Evolutionary conservation across 2,113 vertebrate species (phyloP).

Genomic region (Polypterus bichir): DNA sequence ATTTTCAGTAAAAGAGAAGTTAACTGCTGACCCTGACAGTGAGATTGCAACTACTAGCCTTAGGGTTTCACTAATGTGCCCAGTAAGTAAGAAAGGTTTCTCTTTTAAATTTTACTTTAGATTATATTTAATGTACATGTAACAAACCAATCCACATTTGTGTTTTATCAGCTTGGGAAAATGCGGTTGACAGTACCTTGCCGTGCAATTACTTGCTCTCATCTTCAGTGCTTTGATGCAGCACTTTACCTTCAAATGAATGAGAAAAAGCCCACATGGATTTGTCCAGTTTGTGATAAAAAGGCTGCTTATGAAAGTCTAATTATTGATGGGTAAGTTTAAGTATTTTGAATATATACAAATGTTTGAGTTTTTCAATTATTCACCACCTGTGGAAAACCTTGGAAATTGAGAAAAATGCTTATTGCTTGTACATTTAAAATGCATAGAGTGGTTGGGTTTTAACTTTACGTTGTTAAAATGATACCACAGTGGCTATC

Average conservation of each 20-base stretch:
- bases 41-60: constrained; percentile 88
- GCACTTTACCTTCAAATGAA: constrained; percentile 98
- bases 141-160: neutral
- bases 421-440: too few species aligned
- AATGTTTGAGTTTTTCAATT: too few species aligned
- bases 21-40: constrained; percentile 87
- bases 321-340: constrained; percentile 80
- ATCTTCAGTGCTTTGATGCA: constrained; percentile 94
- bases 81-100: constrained; percentile 46
- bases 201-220: constrained; percentile 86
- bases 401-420: too few species aligned
- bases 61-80: constrained; percentile 85
- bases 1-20: constrained; percentile 80
- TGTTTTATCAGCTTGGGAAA: constrained; percentile 70
- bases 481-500: too few species aligned
- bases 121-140: neutral
- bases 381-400: too few species aligned
- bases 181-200: constrained; percentile 91
- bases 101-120: neutral
- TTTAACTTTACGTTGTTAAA: too few species aligned
- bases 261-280: constrained; percentile 95
- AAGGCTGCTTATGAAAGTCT: constrained; percentile 88
- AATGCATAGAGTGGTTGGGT: too few species aligned
- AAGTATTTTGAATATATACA: too few species aligned
- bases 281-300: constrained; percentile 96